phyloP scores from a whole-genome alignment of 2,113 vertebrate genomes.

The Pheucticus melanocephalus region DNA sequence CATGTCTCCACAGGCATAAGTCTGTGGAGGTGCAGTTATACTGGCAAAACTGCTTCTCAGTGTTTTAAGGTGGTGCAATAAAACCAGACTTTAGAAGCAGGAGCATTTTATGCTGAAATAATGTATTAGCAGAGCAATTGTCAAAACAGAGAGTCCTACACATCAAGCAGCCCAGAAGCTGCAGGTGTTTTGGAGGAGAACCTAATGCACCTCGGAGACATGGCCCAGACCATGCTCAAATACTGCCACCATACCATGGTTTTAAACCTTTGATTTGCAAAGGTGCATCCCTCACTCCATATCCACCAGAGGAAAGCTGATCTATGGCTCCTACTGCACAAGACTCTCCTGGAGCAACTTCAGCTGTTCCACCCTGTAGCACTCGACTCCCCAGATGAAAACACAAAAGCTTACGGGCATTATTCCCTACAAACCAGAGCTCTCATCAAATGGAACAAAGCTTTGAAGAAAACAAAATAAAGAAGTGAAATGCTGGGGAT shows the following conservation, averaged over 20 bases:
- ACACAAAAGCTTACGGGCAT: neutral
- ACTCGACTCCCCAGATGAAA: neutral
- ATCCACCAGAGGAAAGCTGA: neutral
- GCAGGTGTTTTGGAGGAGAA: neutral
- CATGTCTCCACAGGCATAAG: slow-evolving; percentile 1
- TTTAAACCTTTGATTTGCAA: neutral
- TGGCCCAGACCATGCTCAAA: neutral
- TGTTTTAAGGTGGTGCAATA: neutral
- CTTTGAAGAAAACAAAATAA: neutral
- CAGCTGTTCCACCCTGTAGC: neutral
- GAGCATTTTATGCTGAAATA: neutral
- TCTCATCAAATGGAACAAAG: neutral
- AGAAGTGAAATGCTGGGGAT: neutral
- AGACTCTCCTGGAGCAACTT: neutral
- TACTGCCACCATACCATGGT: neutral
- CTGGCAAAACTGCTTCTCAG: slow-evolving; percentile 19
- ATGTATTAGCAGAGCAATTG: neutral
- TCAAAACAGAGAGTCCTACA: neutral
- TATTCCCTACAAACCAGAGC: neutral
- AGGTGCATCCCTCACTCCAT: neutral
- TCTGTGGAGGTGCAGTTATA: neutral
- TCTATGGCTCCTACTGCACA: neutral
- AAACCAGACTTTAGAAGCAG: neutral
- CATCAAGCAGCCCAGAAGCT: neutral
- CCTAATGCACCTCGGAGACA: neutral